phyloP scores from a whole-genome alignment of 2,113 vertebrate genomes.

The Rissa tridactyla region DNA sequence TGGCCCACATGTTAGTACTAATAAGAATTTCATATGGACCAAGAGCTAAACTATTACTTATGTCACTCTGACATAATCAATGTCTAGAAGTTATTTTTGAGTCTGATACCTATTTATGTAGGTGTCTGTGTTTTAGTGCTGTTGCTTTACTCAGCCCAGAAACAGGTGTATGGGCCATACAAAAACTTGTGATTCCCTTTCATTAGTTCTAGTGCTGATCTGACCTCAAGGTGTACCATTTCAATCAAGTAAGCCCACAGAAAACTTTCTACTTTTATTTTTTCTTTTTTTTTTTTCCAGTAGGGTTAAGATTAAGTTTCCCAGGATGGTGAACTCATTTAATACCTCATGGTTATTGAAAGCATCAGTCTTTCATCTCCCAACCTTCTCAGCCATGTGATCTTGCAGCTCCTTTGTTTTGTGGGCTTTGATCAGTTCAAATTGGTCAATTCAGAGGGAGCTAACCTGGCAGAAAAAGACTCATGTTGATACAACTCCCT shows the following conservation, averaged over 20 bases:
- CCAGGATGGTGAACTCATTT: neutral
- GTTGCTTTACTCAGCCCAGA: neutral
- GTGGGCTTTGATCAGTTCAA: neutral
- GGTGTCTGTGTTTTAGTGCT: neutral
- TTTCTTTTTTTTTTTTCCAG: neutral
- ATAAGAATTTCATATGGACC: neutral
- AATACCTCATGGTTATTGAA: neutral
- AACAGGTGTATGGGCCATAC: neutral
- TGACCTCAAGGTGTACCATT: neutral
- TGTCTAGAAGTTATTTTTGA: neutral
- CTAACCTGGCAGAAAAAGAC: neutral
- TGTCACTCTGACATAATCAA: neutral
- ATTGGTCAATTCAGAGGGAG: neutral
- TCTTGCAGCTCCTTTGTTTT: neutral
- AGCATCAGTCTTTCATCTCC: neutral
- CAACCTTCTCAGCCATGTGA: rapidly evolving
- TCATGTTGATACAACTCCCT: neutral
- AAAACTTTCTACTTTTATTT: neutral
- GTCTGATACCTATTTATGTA: neutral
- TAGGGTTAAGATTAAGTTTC: neutral
- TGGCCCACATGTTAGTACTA: neutral
- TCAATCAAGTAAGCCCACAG: neutral
- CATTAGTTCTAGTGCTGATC: neutral
- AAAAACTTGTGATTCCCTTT: neutral
- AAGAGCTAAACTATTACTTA: neutral